phyloP scores from a whole-genome alignment of 2,797 vertebrate genomes.

The Macropodus opercularis region DNA sequence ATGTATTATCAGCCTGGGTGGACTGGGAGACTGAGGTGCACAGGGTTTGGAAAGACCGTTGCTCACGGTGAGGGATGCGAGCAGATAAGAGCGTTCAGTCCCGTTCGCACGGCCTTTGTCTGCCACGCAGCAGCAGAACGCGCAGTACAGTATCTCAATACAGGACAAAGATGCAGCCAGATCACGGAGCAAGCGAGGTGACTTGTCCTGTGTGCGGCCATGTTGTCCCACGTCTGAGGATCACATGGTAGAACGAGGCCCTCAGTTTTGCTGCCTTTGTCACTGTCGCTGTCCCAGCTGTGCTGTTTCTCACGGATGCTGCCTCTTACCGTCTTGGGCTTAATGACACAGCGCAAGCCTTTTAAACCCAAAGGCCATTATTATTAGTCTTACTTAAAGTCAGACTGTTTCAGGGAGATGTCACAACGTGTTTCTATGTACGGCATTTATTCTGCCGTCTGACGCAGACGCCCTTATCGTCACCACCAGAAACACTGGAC shows the following conservation, averaged over 20 bases:
- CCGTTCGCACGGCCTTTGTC: slow-evolving; percentile 42
- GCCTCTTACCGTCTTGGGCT: slow-evolving; percentile 45
- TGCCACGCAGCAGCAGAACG: slow-evolving; percentile 26
- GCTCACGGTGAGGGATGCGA: slow-evolving; percentile 32
- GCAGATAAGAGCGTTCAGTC: slow-evolving; percentile 40
- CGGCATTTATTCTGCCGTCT: slow-evolving; percentile 29
- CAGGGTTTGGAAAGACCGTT: slow-evolving; percentile 27
- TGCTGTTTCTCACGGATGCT: slow-evolving; percentile 34
- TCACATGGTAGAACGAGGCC: slow-evolving; percentile 51
- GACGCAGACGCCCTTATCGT: slow-evolving; percentile 62
- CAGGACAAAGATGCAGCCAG: slow-evolving; percentile 35
- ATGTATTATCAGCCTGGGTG: slow-evolving; percentile 40
- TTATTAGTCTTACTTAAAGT: slow-evolving; percentile 70
- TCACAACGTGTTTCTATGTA: slow-evolving; percentile 48
- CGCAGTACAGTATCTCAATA: slow-evolving; percentile 19
- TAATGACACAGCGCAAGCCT: slow-evolving; percentile 67
- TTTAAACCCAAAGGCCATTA: slow-evolving; percentile 47
- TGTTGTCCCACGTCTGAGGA: slow-evolving; percentile 45
- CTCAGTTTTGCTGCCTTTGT: slow-evolving; percentile 62
- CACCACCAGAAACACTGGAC: slow-evolving; percentile 62
- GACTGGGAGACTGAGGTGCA: slow-evolving; percentile 20
- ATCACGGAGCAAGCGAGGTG: slow-evolving; percentile 60
- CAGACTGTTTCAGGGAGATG: slow-evolving; percentile 53
- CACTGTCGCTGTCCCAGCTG: slow-evolving; percentile 67
- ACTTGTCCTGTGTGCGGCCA: slow-evolving; percentile 46